Conservation (phyloP, 2,797 vertebrate genomes). For the Myiotriccus ornatus region DNA sequence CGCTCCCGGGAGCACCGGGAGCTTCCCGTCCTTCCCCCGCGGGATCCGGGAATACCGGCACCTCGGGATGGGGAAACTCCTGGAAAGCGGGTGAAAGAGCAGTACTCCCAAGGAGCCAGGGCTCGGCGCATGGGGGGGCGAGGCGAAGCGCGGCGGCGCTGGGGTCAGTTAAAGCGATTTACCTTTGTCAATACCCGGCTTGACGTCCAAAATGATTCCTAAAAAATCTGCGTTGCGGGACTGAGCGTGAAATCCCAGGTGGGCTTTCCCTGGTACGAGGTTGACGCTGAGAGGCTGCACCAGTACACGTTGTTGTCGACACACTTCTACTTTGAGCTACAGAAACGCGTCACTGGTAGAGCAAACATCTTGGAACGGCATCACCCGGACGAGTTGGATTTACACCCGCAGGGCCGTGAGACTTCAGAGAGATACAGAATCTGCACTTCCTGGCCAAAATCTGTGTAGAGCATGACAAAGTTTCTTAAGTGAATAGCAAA, state of each 20-base stretch:
- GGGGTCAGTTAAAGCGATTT: neutral
- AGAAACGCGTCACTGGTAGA: neutral
- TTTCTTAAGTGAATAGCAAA: neutral
- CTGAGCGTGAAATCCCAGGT: rapidly evolving
- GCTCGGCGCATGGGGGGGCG: no score
- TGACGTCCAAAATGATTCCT: rapidly evolving
- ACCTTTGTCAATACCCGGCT: rapidly evolving
- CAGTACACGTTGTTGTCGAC: rapidly evolving
- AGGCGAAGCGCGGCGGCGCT: neutral
- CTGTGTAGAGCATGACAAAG: neutral
- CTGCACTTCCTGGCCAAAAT: neutral
- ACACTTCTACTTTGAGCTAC: neutral
- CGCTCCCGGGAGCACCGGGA: neutral
- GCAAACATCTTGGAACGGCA: neutral
- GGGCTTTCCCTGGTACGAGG: rapidly evolving
- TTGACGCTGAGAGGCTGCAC: neutral
- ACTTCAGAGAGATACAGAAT: neutral
- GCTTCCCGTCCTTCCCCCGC: no score
- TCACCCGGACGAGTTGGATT: neutral
- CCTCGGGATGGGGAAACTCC: no score
- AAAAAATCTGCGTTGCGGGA: rapidly evolving
- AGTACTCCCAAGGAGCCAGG: neutral
- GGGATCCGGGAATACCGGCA: neutral
- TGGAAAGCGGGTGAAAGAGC: neutral
- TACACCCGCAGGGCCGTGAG: rapidly evolving